Evolutionary conservation across 2,797 vertebrate species (phyloP).

Genomic region (Protonibea diacanthus): DNA sequence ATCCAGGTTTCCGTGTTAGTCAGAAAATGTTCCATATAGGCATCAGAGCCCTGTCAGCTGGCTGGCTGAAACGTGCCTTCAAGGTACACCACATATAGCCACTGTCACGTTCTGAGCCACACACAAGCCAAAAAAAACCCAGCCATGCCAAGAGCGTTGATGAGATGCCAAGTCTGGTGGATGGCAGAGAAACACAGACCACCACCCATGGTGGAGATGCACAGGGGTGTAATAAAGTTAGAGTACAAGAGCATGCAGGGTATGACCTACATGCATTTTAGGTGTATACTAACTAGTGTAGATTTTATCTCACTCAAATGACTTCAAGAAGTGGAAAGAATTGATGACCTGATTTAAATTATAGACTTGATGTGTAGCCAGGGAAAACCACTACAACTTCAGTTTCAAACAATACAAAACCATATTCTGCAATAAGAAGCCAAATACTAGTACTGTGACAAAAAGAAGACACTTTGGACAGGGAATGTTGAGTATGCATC

Average conservation of each 20-base stretch:
- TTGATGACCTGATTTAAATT: neutral
- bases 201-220: conserved; percentile 7
- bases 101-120: conserved; percentile 14
- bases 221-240: conserved; percentile 1
- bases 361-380: neutral
- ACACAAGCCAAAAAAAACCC: neutral
- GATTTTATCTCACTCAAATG: conserved; percentile 19
- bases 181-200: neutral
- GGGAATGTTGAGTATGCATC: neutral
- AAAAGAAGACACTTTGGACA: neutral
- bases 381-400: neutral
- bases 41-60: neutral
- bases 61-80: neutral
- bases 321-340: conserved; percentile 12
- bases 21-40: neutral
- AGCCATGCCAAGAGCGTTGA: conserved; percentile 24
- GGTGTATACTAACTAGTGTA: neutral
- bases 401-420: neutral
- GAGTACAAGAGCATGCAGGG: neutral
- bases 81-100: neutral
- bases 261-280: conserved; percentile 32
- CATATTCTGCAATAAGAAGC: neutral
- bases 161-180: conserved; percentile 17
- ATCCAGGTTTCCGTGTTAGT: neutral
- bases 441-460: neutral